A percentile compares a stretch with the other conserved stretches of the same genome.
Evolutionary conservation across 2,888 invertebrate genomes (phyloP).

Genomic region (Bombylius discolor): DNA sequence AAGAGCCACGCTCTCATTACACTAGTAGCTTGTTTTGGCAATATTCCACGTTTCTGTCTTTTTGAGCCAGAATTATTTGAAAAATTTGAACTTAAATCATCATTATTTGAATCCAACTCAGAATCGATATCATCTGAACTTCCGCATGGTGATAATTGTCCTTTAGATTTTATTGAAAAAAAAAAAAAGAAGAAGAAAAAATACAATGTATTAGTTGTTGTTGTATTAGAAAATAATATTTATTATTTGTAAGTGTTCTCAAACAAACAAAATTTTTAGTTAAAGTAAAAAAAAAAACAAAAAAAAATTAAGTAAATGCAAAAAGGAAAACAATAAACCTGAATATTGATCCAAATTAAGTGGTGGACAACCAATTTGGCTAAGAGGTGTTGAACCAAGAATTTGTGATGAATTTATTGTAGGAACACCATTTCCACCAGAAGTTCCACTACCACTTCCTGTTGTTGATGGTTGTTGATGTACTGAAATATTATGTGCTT

Average conservation of each 20-base stretch:
- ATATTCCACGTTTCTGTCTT: conserved; percentile 73
- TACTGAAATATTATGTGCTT: neutral
- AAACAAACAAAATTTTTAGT: neutral
- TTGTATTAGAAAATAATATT: neutral
- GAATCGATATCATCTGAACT: conserved; percentile 34
- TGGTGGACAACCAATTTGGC: conserved; percentile 63
- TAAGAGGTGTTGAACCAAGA: conserved; percentile 75
- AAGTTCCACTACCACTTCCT: neutral
- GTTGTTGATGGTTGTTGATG: conserved; percentile 6
- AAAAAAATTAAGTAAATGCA: too few relatives aligned
- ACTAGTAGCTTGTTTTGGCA: conserved; percentile 91
- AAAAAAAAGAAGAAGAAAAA: too few relatives aligned
- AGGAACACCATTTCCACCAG: neutral
- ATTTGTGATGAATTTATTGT: conserved; percentile 38
- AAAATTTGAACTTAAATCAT: conserved; percentile 42
- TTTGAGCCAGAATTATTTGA: conserved; percentile 38
- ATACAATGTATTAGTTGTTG: too few relatives aligned
- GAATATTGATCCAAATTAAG: conserved; percentile 38
- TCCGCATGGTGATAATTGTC: conserved; percentile 43
- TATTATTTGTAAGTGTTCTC: neutral
- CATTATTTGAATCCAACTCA: conserved; percentile 44
- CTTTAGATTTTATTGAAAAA: conserved; percentile 21
- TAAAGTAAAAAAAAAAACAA: too few relatives aligned
- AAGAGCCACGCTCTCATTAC: conserved; percentile 95
- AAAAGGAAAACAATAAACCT: conserved; percentile 23